These are phyloP conservation scores for Hippopotamyrus pictus DNA, from an alignment of 2,797 vertebrate genomes.

Conservation along the genomic window DNA sequence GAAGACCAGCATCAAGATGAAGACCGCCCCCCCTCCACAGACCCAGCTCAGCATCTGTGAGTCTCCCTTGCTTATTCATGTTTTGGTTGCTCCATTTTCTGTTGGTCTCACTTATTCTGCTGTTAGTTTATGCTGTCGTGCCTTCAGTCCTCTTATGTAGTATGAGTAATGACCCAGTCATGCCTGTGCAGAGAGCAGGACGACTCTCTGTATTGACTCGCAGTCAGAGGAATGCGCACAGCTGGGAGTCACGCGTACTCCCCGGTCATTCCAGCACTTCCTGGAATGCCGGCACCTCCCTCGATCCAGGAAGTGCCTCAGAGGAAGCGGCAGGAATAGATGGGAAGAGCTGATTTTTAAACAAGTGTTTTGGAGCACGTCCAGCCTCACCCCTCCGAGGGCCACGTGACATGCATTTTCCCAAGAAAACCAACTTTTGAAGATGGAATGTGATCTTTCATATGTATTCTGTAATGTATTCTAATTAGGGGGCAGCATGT, in stretches of 20 bases:
- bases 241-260: neutral
- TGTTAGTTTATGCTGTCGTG: neutral
- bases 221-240: neutral
- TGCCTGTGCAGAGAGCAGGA: neutral
- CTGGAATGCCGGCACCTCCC: constrained; percentile 1
- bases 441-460: neutral
- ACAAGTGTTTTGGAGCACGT: neutral
- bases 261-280: neutral
- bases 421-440: neutral
- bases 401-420: neutral
- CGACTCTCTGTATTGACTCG: neutral
- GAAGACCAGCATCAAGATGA: constrained; percentile 63
- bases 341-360: neutral
- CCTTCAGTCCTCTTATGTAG: neutral
- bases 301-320: constrained; percentile 10
- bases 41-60: constrained; percentile 63
- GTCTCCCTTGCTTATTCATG: constrained; percentile 31
- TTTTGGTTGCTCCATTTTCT: neutral
- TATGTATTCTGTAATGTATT: neutral
- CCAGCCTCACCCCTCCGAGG: neutral
- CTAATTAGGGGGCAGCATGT: neutral
- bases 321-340: neutral
- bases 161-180: neutral
- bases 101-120: neutral
- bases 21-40: constrained; percentile 57